Conservation (phyloP, 2,113 vertebrate genomes). For the Phaetusa simplex region DNA sequence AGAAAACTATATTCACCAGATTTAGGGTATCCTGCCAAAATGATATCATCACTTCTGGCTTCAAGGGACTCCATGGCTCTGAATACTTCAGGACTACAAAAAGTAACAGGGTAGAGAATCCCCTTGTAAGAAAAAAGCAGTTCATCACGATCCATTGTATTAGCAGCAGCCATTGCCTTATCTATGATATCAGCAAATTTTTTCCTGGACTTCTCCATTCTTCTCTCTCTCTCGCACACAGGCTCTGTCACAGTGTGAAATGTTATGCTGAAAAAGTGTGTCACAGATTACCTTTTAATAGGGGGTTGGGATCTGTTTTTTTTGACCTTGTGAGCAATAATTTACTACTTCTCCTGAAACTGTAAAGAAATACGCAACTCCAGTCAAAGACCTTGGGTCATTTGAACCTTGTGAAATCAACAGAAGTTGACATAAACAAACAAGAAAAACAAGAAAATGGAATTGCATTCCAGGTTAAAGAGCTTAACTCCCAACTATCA, state of each 20-base stretch:
- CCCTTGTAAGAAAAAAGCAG: conserved; percentile 23
- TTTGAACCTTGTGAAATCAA: neutral
- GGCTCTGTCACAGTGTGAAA: neutral
- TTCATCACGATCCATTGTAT: neutral
- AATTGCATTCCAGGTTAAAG: neutral
- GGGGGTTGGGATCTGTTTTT: fast-evolving
- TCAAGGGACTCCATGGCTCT: conserved; percentile 41
- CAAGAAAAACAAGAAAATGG: neutral
- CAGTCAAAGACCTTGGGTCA: neutral
- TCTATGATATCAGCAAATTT: fast-evolving
- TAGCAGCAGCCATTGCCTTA: neutral
- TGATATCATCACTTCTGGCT: conserved; percentile 35
- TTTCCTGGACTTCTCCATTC: neutral
- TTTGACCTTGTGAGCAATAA: neutral
- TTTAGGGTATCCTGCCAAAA: conserved; percentile 45
- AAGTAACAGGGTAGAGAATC: neutral
- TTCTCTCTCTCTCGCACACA: neutral
- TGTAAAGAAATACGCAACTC: neutral
- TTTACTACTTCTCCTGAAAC: neutral
- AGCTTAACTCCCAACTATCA: neutral
- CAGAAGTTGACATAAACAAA: neutral
- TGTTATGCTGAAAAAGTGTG: neutral
- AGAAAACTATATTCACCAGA: neutral
- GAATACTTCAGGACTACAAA: neutral
- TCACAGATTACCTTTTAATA: neutral